Conservation (phyloP, 2,113 vertebrate species). For the Aptenodytes forsteri region DNA sequence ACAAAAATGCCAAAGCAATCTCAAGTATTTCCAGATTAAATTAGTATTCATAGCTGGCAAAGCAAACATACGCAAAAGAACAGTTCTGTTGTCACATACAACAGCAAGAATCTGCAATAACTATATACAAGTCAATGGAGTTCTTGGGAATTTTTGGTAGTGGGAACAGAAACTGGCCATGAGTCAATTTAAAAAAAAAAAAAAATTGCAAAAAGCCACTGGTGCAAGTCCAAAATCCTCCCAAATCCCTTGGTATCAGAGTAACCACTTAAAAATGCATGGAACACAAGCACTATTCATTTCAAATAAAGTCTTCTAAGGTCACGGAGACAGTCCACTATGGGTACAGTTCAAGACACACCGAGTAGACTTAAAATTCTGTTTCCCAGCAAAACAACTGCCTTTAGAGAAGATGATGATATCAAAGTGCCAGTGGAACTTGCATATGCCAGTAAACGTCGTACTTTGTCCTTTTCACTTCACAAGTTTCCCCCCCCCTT, state of each 20-base stretch:
- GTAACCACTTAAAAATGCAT: neutral
- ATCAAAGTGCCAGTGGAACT: neutral
- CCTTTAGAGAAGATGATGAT: neutral
- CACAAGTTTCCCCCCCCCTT: neutral
- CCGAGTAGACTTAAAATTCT: neutral
- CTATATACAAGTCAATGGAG: neutral
- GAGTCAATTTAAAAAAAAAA: neutral
- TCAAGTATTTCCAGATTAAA: neutral
- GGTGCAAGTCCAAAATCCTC: neutral
- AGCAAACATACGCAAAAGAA: neutral
- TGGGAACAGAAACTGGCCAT: neutral
- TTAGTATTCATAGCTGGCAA: neutral
- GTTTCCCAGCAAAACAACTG: neutral
- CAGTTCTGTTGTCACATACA: neutral
- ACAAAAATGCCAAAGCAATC: neutral
- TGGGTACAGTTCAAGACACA: neutral
- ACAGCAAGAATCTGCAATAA: neutral
- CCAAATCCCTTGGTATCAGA: neutral
- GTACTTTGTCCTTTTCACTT: neutral
- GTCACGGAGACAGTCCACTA: neutral
- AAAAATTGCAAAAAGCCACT: neutral
- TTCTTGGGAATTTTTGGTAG: neutral
- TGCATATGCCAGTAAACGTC: neutral
- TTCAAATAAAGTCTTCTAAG: neutral
- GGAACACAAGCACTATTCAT: neutral